A percentile compares a stretch with the other conserved stretches of the same genome.
phyloP scores from a whole-genome alignment of 2,113 vertebrate species.

The Callopanchax toddi region DNA sequence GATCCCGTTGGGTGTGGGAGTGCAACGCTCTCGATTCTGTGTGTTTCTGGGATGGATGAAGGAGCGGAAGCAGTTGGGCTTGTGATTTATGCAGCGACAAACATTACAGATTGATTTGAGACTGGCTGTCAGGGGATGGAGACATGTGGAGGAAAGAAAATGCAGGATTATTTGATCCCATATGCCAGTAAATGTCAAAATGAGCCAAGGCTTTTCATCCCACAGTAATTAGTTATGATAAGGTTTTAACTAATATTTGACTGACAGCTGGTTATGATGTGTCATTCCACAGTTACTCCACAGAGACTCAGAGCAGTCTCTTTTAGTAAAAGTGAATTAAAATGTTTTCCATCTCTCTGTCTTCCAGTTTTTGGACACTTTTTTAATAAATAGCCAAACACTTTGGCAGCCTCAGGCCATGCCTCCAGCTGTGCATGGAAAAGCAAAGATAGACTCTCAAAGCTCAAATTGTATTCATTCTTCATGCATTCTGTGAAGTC shows the following conservation, averaged over 20 bases:
- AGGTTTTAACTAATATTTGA: constrained; percentile 18
- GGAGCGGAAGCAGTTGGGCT: background rate
- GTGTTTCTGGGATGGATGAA: constrained; percentile 24
- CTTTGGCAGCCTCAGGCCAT: constrained; percentile 38
- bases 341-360: constrained; percentile 30
- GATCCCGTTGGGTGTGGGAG: constrained; percentile 42
- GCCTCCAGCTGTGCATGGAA: constrained; percentile 54
- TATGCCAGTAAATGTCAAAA: constrained; percentile 46
- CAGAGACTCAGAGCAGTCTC: constrained; percentile 1
- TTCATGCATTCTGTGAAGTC: constrained; percentile 13
- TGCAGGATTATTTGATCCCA: constrained; percentile 39
- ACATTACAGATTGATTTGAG: constrained; percentile 51
- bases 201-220: constrained; percentile 15
- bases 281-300: constrained; percentile 8
- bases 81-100: constrained; percentile 59
- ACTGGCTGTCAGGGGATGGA: constrained; percentile 32
- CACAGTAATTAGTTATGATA: constrained; percentile 19
- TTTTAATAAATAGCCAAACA: constrained; percentile 32
- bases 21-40: constrained; percentile 20
- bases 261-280: constrained; percentile 16
- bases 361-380: constrained; percentile 29
- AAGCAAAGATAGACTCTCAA: constrained; percentile 46
- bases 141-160: constrained; percentile 40
- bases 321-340: constrained; percentile 6
- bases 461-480: constrained; percentile 25